Evolutionary conservation across 2,888 invertebrate species (phyloP).

Genomic region (Sphaeridia pumilis): DNA sequence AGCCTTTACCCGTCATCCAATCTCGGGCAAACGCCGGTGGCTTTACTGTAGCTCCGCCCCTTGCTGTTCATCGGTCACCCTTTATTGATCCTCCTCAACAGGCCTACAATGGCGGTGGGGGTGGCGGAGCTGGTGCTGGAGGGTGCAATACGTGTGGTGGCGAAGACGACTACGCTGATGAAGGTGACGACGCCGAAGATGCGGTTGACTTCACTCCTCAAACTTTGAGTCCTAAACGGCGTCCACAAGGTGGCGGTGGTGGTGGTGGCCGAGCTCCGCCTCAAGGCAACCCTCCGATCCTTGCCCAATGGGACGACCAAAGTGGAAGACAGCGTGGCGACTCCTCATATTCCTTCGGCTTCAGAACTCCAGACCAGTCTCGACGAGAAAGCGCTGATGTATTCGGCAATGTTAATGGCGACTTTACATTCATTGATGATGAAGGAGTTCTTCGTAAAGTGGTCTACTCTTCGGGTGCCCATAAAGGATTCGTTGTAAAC

Average conservation of each 20-base stretch:
- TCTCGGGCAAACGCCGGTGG: too few relatives aligned
- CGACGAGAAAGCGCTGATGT: slow-evolving; percentile 27
- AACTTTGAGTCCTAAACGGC: neutral
- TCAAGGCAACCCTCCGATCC: neutral
- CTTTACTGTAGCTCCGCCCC: neutral
- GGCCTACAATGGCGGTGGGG: neutral
- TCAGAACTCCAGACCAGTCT: slow-evolving; percentile 23
- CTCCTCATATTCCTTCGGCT: slow-evolving; percentile 28
- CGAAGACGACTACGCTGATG: slow-evolving; percentile 4
- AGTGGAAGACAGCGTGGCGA: slow-evolving; percentile 10
- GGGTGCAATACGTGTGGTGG: neutral
- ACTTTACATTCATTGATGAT: slow-evolving; percentile 26
- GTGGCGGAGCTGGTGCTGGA: neutral
- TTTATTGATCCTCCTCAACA: neutral
- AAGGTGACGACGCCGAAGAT: slow-evolving; percentile 5
- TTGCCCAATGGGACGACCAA: slow-evolving; percentile 2
- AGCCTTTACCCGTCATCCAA: too few relatives aligned
- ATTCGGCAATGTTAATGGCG: slow-evolving; percentile 24
- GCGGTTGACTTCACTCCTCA: slow-evolving; percentile 1
- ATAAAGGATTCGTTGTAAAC: slow-evolving; percentile 28
- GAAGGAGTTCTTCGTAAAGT: slow-evolving; percentile 24
- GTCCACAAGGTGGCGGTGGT: neutral
- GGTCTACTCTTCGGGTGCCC: slow-evolving; percentile 30
- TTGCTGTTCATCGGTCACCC: too few relatives aligned
- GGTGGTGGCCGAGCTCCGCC: neutral